These are phyloP conservation scores for Lethenteron camtschaticum DNA, from an alignment of 2,113 vertebrate species.

Conservation along the genomic window DNA sequence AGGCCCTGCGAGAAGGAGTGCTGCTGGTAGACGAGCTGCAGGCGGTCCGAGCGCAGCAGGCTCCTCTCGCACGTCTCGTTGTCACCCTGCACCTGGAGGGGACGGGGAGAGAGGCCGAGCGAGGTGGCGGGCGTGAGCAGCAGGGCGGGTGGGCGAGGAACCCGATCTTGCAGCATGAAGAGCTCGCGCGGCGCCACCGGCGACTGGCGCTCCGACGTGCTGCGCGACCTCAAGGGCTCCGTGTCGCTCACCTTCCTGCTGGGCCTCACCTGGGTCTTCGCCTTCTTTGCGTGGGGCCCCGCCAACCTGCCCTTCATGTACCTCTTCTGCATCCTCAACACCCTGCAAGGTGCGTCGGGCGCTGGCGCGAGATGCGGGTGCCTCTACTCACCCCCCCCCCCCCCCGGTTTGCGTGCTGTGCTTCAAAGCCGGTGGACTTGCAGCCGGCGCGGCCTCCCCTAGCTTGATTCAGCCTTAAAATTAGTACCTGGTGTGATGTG, in stretches of 20 bases:
- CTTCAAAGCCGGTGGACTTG: too few species aligned
- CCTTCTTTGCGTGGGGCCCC: conserved; percentile 67
- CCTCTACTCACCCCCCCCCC: not conserved
- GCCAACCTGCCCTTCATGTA: conserved; percentile 54
- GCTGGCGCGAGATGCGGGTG: not conserved
- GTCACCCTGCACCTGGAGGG: conserved; percentile 15
- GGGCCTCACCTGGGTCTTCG: conserved; percentile 86
- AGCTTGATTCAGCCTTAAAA: too few species aligned
- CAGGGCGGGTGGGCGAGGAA: too few species aligned
- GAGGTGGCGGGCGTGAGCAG: too few species aligned
- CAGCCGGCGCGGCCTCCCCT: too few species aligned
- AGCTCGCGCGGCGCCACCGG: conserved; percentile 14
- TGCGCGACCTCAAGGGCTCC: conserved; percentile 54
- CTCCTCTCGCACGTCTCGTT: conserved; percentile 44
- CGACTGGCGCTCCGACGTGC: conserved; percentile 35
- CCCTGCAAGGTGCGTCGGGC: conserved; percentile 49
- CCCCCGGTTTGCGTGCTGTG: too few species aligned
- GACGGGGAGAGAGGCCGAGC: too few species aligned
- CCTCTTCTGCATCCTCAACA: conserved; percentile 78
- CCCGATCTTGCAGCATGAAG: too few species aligned
- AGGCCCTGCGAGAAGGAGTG: conserved; percentile 31
- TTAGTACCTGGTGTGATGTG: too few species aligned
- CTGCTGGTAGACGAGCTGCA: conserved; percentile 45
- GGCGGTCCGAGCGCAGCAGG: conserved; percentile 53
- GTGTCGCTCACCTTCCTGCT: conserved; percentile 55